A percentile compares a stretch with the other conserved stretches of the same genome.
Conservation (phyloP, 2,797 vertebrate genomes). For the Leptodactylus fallax region DNA sequence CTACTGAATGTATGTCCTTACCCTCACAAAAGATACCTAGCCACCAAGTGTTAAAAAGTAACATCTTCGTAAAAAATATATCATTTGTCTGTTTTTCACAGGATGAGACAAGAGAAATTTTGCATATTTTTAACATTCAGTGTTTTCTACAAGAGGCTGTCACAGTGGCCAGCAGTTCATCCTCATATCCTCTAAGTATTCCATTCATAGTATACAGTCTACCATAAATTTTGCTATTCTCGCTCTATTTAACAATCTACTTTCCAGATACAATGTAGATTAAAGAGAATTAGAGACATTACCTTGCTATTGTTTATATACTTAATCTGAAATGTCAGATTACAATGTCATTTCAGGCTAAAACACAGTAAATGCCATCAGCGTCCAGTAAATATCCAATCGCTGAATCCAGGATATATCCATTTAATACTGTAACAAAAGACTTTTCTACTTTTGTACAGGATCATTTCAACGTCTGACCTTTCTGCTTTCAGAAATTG, state of each 20-base stretch:
- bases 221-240: background rate
- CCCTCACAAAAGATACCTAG: no score
- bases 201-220: background rate
- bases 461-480: conserved; percentile 10
- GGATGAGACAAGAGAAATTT: no score
- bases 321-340: background rate
- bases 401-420: background rate
- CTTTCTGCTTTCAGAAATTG: conserved; percentile 9
- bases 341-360: background rate
- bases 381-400: background rate
- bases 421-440: background rate
- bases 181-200: no score
- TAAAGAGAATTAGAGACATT: background rate
- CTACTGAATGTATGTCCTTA: no score
- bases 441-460: background rate
- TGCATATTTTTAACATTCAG: no score
- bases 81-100: no score
- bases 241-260: background rate
- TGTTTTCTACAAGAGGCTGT: background rate
- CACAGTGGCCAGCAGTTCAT: background rate
- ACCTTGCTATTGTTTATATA: background rate
- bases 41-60: no score
- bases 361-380: background rate
- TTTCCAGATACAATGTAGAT: background rate
- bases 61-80: no score